Evolutionary conservation across 2,113 vertebrate genomes (phyloP).

Genomic region (Euleptes europaea): DNA sequence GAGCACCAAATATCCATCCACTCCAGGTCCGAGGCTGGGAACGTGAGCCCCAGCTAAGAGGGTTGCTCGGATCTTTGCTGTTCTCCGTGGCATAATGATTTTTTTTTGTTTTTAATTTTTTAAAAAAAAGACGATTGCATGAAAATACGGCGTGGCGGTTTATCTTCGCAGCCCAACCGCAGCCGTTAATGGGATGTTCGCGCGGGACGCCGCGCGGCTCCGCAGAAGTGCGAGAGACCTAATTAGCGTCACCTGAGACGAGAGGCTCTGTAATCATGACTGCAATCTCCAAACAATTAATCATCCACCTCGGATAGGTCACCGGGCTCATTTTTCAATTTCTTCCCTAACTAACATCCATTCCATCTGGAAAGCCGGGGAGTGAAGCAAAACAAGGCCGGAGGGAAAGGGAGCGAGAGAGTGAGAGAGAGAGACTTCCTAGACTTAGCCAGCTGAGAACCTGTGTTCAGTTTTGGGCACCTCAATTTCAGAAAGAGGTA

Average conservation of each 20-base stretch:
- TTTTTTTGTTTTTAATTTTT: background rate
- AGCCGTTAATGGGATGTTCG: background rate
- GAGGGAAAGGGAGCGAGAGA: background rate
- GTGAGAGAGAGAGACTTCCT: conserved; percentile 9
- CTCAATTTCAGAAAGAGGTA: too few species aligned
- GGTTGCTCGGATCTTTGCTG: background rate
- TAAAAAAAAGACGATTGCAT: background rate
- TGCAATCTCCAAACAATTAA: conserved; percentile 47
- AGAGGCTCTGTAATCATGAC: conserved; percentile 28
- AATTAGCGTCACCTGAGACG: conserved; percentile 29
- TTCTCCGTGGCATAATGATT: fast-evolving
- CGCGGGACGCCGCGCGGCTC: fast-evolving
- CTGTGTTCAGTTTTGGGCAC: too few species aligned
- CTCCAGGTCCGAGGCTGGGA: background rate
- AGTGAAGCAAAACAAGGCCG: background rate
- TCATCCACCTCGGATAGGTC: conserved; percentile 33
- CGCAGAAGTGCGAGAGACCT: conserved; percentile 39
- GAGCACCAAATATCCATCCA: background rate
- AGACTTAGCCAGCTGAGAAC: background rate
- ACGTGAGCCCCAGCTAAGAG: background rate
- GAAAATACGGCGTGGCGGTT: background rate
- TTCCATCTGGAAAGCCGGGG: background rate
- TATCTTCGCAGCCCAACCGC: background rate
- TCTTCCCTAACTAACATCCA: background rate
- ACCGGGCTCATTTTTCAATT: conserved; percentile 17